phyloP scores from a whole-genome alignment of 1,140 invertebrate species.

The Drosophila lowei region DNA sequence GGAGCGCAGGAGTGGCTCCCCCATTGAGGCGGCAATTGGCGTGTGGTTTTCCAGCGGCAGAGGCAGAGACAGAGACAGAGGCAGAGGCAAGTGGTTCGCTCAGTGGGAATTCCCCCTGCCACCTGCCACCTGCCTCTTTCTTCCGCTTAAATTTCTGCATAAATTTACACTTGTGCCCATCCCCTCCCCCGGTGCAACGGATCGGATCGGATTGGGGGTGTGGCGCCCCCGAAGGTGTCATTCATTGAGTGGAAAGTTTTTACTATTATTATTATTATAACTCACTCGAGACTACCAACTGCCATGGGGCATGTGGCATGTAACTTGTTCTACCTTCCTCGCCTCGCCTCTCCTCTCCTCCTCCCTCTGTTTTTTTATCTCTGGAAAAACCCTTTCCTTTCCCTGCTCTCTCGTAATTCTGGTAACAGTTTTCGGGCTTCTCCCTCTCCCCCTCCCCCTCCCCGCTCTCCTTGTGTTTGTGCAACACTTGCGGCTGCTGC shows the following conservation, averaged over 20 bases:
- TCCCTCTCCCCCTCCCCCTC: too few species aligned
- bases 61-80: too few species aligned
- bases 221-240: slow-evolving; percentile 42
- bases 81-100: too few species aligned
- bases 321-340: background rate
- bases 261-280: slow-evolving; percentile 31
- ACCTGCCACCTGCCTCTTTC: too few species aligned
- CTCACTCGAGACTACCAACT: background rate
- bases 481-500: slow-evolving; percentile 36
- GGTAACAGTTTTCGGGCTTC: slow-evolving; percentile 20
- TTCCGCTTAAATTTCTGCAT: too few species aligned
- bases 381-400: slow-evolving; percentile 13
- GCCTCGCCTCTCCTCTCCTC: too few species aligned
- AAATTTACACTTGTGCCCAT: too few species aligned
- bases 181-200: too few species aligned
- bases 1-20: background rate
- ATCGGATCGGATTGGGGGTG: background rate
- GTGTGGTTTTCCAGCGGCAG: background rate
- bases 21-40: background rate
- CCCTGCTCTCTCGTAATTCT: slow-evolving; percentile 1
- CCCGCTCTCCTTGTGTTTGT: slow-evolving; percentile 6
- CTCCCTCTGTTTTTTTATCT: background rate
- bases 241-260: slow-evolving; percentile 51
- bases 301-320: slow-evolving; percentile 18
- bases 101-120: too few species aligned